Conservation (phyloP, 1,140 invertebrate genomes). For the Hycleus phaleratus region DNA sequence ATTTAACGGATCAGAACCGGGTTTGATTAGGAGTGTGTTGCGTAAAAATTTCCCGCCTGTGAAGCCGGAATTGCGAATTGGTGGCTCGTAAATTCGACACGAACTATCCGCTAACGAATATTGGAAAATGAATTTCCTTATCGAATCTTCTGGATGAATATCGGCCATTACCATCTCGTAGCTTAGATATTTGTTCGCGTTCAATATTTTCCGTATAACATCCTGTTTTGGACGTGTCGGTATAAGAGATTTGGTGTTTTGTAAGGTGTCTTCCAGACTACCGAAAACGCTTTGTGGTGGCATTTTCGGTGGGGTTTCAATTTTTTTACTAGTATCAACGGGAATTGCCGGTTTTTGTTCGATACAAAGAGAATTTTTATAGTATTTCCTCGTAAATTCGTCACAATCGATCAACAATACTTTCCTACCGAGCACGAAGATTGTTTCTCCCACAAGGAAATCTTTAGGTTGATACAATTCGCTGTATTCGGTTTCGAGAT, state of each 20-base stretch:
- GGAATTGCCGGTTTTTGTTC: constrained; percentile 34
- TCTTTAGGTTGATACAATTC: constrained; percentile 71
- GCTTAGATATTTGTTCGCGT: constrained; percentile 49
- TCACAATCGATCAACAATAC: constrained; percentile 77
- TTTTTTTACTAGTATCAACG: constrained; percentile 13
- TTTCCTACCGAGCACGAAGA: constrained; percentile 57
- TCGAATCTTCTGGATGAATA: constrained; percentile 59
- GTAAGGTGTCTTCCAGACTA: constrained; percentile 64
- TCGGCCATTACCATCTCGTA: constrained; percentile 58
- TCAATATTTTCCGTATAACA: constrained; percentile 53
- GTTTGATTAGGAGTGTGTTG: constrained; percentile 58
- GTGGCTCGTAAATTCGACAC: constrained; percentile 54
- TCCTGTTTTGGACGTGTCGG: constrained; percentile 63
- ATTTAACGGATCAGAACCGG: constrained; percentile 50
- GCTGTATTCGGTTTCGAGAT: constrained; percentile 44
- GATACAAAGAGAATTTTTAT: constrained; percentile 34
- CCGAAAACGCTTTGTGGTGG: constrained; percentile 66
- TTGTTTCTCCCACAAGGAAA: constrained; percentile 62
- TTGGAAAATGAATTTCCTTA: constrained; percentile 56
- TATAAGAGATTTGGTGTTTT: constrained; percentile 57
- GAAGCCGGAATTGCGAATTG: constrained; percentile 59
- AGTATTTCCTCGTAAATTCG: constrained; percentile 67
- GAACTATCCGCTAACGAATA: constrained; percentile 57
- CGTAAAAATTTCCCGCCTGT: constrained; percentile 62
- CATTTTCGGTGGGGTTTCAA: constrained; percentile 24